A percentile compares a stretch with the other conserved stretches of the same genome.
Evolutionary conservation across 2,888 invertebrate species (phyloP).

Genomic region (Pterostichus madidus): DNA sequence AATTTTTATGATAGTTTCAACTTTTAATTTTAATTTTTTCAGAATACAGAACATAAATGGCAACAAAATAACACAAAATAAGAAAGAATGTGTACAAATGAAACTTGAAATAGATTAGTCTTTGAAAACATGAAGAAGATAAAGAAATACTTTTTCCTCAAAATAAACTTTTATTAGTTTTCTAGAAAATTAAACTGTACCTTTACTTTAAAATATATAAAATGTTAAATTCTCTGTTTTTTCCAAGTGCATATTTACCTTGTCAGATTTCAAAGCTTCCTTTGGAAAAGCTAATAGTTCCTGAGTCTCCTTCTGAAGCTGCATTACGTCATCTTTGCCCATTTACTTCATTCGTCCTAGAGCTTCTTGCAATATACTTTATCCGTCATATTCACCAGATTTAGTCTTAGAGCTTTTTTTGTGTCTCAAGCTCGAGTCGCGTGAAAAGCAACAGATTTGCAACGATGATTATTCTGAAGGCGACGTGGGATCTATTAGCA

Average conservation of each 20-base stretch:
- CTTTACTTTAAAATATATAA: background rate
- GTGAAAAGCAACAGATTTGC: conserved; percentile 43
- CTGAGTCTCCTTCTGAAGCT: background rate
- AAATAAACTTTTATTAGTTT: too few relatives aligned
- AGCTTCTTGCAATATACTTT: conserved; percentile 30
- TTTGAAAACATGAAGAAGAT: too few relatives aligned
- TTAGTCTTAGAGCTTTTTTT: conserved; percentile 19
- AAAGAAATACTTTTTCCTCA: too few relatives aligned
- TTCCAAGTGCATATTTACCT: background rate
- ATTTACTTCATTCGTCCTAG: background rate
- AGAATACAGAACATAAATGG: too few relatives aligned
- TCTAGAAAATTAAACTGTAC: too few relatives aligned
- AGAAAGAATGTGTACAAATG: too few relatives aligned
- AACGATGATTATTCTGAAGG: conserved; percentile 29
- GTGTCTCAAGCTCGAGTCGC: background rate
- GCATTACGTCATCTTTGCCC: background rate
- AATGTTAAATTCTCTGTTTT: background rate
- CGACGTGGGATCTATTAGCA: conserved; percentile 3
- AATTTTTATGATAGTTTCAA: too few relatives aligned
- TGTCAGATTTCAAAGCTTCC: background rate
- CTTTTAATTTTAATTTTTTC: too few relatives aligned
- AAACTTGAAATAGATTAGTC: too few relatives aligned
- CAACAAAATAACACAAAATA: too few relatives aligned
- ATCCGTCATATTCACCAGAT: conserved; percentile 23
- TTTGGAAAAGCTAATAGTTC: too few relatives aligned